phyloP scores from a whole-genome alignment of 2,797 vertebrate species.

The Trichosurus vulpecula region DNA sequence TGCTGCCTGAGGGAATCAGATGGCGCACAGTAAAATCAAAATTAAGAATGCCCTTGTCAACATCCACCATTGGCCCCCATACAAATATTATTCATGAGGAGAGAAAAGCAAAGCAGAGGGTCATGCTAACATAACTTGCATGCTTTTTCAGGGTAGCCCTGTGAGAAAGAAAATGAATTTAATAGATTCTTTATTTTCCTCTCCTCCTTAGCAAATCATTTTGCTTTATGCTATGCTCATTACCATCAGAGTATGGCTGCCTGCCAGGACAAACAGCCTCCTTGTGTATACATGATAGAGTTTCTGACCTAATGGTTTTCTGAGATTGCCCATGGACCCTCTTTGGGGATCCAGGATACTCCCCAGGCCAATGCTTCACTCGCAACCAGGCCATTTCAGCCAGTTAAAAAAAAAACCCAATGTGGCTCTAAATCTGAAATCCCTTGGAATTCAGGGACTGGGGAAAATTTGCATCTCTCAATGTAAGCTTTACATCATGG shows the following conservation, averaged over 20 bases:
- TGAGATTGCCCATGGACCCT: constrained; percentile 51
- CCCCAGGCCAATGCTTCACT: constrained; percentile 31
- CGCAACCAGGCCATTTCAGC: not conserved
- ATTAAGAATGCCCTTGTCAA: constrained; percentile 54
- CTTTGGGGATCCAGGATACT: constrained; percentile 50
- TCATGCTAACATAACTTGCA: constrained; percentile 49
- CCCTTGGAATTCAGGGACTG: not conserved
- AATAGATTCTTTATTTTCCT: constrained; percentile 63
- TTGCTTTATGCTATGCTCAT: constrained; percentile 43
- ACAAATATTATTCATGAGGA: constrained; percentile 54
- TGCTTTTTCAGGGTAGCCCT: constrained; percentile 67
- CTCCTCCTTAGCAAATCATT: constrained; percentile 9
- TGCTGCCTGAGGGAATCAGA: constrained; percentile 15
- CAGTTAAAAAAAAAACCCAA: constrained; percentile 12
- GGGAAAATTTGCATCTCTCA: not conserved
- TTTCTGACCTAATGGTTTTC: constrained; percentile 40
- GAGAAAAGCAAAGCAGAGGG: constrained; percentile 56
- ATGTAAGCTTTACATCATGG: not conserved
- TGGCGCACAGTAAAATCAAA: constrained; percentile 42
- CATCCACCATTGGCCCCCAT: constrained; percentile 44
- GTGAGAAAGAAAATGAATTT: constrained; percentile 72
- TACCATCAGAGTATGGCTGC: constrained; percentile 56
- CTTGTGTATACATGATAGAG: not conserved
- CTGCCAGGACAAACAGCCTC: constrained; percentile 56
- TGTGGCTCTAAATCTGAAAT: constrained; percentile 33